Evolutionary conservation across 2,888 invertebrate species (phyloP).

Genomic region (Cephus nigrinus): DNA sequence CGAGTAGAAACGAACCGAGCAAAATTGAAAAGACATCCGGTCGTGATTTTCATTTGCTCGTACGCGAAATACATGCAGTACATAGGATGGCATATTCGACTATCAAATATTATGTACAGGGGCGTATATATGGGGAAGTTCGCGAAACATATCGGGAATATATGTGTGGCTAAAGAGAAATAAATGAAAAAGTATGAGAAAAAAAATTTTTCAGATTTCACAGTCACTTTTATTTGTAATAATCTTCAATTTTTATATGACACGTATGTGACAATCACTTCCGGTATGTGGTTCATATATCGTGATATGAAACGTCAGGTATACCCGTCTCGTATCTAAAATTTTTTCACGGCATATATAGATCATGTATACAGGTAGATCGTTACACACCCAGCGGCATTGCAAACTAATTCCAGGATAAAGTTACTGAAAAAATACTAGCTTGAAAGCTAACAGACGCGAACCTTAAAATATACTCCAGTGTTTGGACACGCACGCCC

Average conservation of each 20-base stretch:
- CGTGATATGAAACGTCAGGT: neutral
- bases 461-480: slow-evolving; percentile 35
- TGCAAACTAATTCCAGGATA: slow-evolving; percentile 40
- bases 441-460: slow-evolving; percentile 12
- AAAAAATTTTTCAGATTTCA: neutral
- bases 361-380: neutral
- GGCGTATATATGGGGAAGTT: neutral
- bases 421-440: slow-evolving; percentile 34
- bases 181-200: neutral
- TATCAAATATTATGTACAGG: neutral
- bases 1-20: slow-evolving; percentile 1
- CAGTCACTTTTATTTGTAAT: neutral
- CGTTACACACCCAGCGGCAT: slow-evolving; percentile 21
- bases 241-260: neutral
- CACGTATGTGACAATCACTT: neutral
- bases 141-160: neutral
- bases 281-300: neutral
- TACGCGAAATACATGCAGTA: neutral
- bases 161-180: no score
- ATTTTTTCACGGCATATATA: neutral
- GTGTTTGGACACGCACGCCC: slow-evolving; percentile 23
- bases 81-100: neutral
- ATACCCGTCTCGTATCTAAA: neutral
- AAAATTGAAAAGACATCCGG: slow-evolving; percentile 15
- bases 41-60: neutral